phyloP scores from a whole-genome alignment of 2,888 invertebrate genomes.

The Tortricodes alternella region DNA sequence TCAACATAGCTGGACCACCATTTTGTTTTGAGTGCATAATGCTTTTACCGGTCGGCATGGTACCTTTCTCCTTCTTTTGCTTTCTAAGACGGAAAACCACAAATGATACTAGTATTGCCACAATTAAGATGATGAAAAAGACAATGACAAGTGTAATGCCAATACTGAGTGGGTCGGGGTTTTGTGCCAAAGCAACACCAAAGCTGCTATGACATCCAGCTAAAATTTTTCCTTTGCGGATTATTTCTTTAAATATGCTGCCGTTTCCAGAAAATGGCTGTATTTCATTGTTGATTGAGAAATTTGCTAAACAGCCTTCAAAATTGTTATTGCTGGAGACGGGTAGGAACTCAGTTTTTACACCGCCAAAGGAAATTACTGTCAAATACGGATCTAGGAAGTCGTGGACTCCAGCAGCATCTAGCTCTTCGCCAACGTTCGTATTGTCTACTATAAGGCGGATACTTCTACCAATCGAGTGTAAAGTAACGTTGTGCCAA shows the following conservation, averaged over 20 bases:
- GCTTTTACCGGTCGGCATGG: constrained; percentile 84
- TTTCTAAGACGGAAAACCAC: constrained; percentile 95
- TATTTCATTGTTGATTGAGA: constrained; percentile 93
- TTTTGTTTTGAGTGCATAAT: constrained; percentile 91
- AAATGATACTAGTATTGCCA: constrained; percentile 95
- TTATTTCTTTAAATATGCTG: constrained; percentile 88
- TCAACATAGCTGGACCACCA: constrained; percentile 86
- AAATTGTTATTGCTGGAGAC: constrained; percentile 85
- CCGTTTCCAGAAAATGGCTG: constrained; percentile 95
- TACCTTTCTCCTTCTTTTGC: constrained; percentile 93
- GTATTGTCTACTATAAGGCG: constrained; percentile 87
- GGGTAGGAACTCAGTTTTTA: constrained; percentile 84
- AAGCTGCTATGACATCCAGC: constrained; percentile 89
- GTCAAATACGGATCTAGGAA: constrained; percentile 95
- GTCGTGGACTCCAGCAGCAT: constrained; percentile 93
- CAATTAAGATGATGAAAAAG: constrained; percentile 94
- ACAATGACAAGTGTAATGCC: constrained; percentile 97
- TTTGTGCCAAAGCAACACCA: constrained; percentile 89
- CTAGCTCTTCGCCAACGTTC: constrained; percentile 92
- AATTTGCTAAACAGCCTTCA: constrained; percentile 94
- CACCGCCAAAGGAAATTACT: constrained; percentile 90
- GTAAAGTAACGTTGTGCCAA: constrained; percentile 94
- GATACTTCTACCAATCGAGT: constrained; percentile 87
- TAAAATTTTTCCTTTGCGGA: constrained; percentile 87
- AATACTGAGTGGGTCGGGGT: constrained; percentile 94